phyloP scores from a whole-genome alignment of 1,140 invertebrate genomes.

The Aphelenchoides fujianensis region DNA sequence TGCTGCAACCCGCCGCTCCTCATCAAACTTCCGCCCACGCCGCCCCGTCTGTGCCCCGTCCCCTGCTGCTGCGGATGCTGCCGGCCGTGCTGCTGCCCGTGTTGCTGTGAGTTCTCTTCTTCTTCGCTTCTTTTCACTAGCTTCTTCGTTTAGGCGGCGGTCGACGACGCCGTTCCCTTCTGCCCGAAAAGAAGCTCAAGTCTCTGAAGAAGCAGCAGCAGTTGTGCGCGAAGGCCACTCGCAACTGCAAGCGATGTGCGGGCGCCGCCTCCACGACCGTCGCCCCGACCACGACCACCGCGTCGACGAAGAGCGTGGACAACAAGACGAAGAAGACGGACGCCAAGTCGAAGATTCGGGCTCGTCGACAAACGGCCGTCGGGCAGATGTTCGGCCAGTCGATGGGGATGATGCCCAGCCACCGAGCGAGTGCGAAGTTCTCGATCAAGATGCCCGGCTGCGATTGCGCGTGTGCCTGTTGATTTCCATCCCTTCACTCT shows the following conservation, averaged over 20 bases:
- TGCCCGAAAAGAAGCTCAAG: neutral
- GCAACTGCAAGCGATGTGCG: slow-evolving; percentile 17
- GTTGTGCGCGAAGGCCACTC: slow-evolving; percentile 12
- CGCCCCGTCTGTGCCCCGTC: slow-evolving; percentile 15
- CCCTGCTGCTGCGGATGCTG: slow-evolving; percentile 5
- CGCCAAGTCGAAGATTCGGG: neutral
- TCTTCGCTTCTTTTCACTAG: too few species aligned
- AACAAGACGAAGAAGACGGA: neutral
- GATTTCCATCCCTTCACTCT: neutral
- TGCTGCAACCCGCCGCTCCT: slow-evolving; percentile 12
- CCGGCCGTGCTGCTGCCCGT: neutral
- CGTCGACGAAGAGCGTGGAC: neutral
- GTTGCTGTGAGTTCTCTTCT: too few species aligned
- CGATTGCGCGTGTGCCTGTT: neutral
- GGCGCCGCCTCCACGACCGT: too few species aligned
- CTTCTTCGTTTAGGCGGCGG: too few species aligned
- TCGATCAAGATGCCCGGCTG: too few species aligned
- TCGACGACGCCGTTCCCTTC: neutral
- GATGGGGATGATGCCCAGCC: neutral
- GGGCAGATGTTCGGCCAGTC: slow-evolving; percentile 12
- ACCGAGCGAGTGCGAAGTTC: neutral
- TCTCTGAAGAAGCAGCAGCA: neutral
- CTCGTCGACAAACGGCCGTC: neutral
- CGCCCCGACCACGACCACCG: neutral
- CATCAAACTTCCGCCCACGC: slow-evolving; percentile 19